phyloP scores from a whole-genome alignment of 1,140 invertebrate species.

The Calephelis nemesis region DNA sequence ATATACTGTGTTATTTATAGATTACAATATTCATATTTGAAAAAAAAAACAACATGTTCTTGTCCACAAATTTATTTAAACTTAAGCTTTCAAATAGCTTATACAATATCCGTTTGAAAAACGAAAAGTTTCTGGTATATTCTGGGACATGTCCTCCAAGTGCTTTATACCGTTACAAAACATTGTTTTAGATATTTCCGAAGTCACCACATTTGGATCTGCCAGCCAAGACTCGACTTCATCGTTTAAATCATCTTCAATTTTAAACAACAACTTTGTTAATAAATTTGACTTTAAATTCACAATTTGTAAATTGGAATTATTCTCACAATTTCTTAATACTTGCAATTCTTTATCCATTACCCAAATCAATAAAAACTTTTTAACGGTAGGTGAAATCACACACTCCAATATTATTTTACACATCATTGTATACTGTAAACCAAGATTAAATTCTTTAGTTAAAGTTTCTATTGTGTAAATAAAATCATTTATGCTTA shows the following conservation, averaged over 20 bases:
- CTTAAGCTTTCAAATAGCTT: slow-evolving; percentile 76
- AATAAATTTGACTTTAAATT: slow-evolving; percentile 57
- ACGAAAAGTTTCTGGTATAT: slow-evolving; percentile 76
- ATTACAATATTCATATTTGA: too few relatives aligned
- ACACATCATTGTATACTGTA: slow-evolving; percentile 72
- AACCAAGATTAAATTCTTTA: slow-evolving; percentile 68
- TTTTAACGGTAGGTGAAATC: slow-evolving; percentile 55
- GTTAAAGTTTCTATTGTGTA: slow-evolving; percentile 72
- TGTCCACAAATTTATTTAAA: slow-evolving; percentile 41
- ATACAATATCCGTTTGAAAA: slow-evolving; percentile 78
- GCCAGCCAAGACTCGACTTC: slow-evolving; percentile 72
- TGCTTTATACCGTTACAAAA: slow-evolving; percentile 72
- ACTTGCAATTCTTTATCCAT: slow-evolving; percentile 80
- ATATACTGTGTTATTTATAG: too few relatives aligned
- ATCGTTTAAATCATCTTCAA: slow-evolving; percentile 56
- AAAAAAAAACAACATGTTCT: neutral
- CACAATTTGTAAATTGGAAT: slow-evolving; percentile 50
- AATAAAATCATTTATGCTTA: slow-evolving; percentile 72
- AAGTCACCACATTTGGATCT: slow-evolving; percentile 65
- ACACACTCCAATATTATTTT: slow-evolving; percentile 73
- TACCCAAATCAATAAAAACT: slow-evolving; percentile 79
- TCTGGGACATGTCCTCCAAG: slow-evolving; percentile 77
- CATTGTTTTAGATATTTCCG: slow-evolving; percentile 80
- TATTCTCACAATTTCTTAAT: slow-evolving; percentile 45
- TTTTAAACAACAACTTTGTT: slow-evolving; percentile 78